phyloP scores from a whole-genome alignment of 92 coral and sea anemone genomes.

The Hydrozoanthus gracilis region DNA sequence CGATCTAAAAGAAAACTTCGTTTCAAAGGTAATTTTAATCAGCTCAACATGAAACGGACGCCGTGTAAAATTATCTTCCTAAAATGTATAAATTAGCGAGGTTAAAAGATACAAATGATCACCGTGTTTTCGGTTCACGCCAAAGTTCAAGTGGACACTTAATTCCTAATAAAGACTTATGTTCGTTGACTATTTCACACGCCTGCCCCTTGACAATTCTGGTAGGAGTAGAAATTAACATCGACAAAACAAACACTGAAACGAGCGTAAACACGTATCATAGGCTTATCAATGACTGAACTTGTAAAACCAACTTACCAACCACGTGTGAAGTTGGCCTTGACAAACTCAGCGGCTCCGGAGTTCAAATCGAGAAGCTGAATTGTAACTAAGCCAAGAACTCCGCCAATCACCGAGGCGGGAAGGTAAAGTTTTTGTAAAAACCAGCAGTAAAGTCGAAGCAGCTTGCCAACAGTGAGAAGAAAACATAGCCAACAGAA shows the following conservation, averaged over 20 bases:
- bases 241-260: not conserved
- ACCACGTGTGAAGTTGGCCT: conserved; percentile 75
- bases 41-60: no score
- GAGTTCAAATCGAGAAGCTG: conserved; percentile 65
- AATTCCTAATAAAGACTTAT: no score
- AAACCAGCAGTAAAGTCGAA: conserved; percentile 74
- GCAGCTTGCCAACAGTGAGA: conserved; percentile 75
- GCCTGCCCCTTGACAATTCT: no score
- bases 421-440: conserved; percentile 86
- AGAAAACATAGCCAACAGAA: conserved; percentile 87
- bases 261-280: not conserved
- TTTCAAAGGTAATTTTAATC: no score
- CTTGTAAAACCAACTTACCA: conserved; percentile 60
- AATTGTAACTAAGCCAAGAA: conserved; percentile 61
- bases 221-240: not conserved
- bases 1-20: no score
- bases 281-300: no score
- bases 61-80: no score
- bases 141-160: no score
- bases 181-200: no score
- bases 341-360: conserved; percentile 57
- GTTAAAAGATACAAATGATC: no score
- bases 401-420: conserved; percentile 83
- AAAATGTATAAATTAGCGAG: no score
- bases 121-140: no score